Percentiles rank a stretch among this genome's conserved stretches.
Evolutionary conservation across 2,797 vertebrate species (phyloP).

Genomic region (Sebastes trivittatus): DNA sequence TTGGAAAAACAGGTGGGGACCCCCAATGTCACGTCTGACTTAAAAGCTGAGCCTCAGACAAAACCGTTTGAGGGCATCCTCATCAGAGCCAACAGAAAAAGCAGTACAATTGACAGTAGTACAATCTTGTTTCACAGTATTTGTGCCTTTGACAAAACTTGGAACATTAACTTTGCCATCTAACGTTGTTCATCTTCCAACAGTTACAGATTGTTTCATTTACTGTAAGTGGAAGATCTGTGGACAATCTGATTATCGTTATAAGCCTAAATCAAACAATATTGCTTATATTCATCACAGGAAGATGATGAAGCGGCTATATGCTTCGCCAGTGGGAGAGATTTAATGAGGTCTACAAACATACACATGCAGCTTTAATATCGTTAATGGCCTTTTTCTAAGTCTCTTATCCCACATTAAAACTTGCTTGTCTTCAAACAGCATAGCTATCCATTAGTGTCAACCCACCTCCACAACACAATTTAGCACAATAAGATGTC

Average conservation of each 20-base stretch:
- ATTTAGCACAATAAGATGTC: neutral
- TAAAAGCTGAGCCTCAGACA: neutral
- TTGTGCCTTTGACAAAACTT: neutral
- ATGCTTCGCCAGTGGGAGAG: neutral
- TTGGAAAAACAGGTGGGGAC: neutral
- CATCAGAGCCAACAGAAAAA: neutral
- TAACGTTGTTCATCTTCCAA: neutral
- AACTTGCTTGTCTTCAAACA: neutral
- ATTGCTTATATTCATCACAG: constrained; percentile 25
- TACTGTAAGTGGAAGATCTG: neutral
- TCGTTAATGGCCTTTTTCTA: neutral
- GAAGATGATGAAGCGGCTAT: neutral
- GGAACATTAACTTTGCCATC: neutral
- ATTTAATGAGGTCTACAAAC: neutral
- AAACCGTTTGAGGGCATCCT: neutral
- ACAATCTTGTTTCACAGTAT: neutral
- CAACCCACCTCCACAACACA: neutral
- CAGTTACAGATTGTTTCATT: constrained; percentile 21
- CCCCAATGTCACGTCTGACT: neutral
- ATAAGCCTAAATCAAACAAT: neutral
- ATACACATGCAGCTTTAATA: neutral
- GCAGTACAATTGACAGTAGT: neutral
- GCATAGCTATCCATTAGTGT: neutral
- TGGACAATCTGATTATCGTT: neutral
- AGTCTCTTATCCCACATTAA: neutral